Base-by-base conservation (phyloP, 2,797 vertebrate species). In the Nothura maculosa region DNA sequence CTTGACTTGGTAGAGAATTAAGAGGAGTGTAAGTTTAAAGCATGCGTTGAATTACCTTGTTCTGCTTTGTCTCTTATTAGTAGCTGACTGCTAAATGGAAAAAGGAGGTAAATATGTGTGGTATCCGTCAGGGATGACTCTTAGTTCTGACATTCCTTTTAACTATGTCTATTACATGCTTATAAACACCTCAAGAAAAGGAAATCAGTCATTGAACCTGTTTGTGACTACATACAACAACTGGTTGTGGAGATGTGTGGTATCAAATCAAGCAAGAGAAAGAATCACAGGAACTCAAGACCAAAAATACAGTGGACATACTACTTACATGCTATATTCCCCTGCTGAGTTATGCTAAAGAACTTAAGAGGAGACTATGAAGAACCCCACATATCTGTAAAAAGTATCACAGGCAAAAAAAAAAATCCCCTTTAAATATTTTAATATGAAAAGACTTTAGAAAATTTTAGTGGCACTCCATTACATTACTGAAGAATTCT, bases 161-260 rank as follows among this genome's bases (percentile, higher is more conserved):
- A 30, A 63, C 15, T 81, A 47, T 4, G 1, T 25, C 25, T 8
- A 15, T 25, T 62, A 58, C 3, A 3, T 12, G 9, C 3, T 12
- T 36, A 52, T 43, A 58, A 78, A 62, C 6, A 6, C 6, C 60
- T 91, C 66, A 73, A 87, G 24, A 16, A 73, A 73, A 87, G 48
- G 4, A 4, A 86, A 63, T 4, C 27, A 81, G 28, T 28, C 3
- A 45, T 15, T 1, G 0, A 76, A 3, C 1, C 32, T 72, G 8
- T 63, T 81, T 64, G 3, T 50, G 30, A 76, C 9, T 21, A 32
- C 38, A 8, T 14, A 30, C 12, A 12, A 52, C 25, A 42, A 42
- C 48, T 17, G 17, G 16, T 52, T 63, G 18, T n/a, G 61, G 60
- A 52, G 61, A 63, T 42, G 21, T 43, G 38, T 19, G 36, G 21